A percentile compares a stretch with the other conserved stretches of the same genome.
phyloP scores from a whole-genome alignment of 2,113 vertebrate genomes.

The Poeciliopsis turrubarensis region DNA sequence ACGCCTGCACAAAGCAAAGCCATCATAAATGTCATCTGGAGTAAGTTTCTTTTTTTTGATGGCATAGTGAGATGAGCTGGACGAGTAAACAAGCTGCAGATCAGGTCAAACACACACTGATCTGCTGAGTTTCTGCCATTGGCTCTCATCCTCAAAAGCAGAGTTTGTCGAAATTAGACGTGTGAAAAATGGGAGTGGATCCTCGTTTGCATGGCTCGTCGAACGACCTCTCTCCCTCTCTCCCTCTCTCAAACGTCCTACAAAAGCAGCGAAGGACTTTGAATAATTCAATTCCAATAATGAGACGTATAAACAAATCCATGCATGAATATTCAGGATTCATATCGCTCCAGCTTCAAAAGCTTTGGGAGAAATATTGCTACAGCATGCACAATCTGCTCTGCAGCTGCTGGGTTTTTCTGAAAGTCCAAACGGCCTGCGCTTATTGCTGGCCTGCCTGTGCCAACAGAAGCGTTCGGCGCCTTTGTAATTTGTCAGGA shows the following conservation, averaged over 20 bases:
- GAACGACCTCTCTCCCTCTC: constrained; percentile 50
- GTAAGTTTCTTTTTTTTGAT: background rate
- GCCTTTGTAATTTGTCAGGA: background rate
- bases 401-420: constrained; percentile 73
- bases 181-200: background rate
- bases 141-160: too few species aligned
- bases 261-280: constrained; percentile 65
- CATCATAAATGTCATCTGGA: background rate
- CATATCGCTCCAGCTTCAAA: constrained; percentile 71
- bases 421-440: constrained; percentile 45
- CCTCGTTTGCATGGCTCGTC: background rate
- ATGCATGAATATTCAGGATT: constrained; percentile 79
- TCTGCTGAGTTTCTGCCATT: background rate
- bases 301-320: constrained; percentile 76
- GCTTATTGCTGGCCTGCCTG: constrained; percentile 40
- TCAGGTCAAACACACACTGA: background rate
- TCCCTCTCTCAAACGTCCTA: constrained; percentile 61
- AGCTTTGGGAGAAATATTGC: constrained; percentile 75
- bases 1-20: background rate
- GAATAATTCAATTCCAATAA: constrained; percentile 71
- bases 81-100: background rate
- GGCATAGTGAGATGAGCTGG: background rate
- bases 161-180: background rate
- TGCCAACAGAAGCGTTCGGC: constrained; percentile 7
- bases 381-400: constrained; percentile 72